Conservation (phyloP, 2,888 invertebrate species). For the Chironomus tentans region DNA sequence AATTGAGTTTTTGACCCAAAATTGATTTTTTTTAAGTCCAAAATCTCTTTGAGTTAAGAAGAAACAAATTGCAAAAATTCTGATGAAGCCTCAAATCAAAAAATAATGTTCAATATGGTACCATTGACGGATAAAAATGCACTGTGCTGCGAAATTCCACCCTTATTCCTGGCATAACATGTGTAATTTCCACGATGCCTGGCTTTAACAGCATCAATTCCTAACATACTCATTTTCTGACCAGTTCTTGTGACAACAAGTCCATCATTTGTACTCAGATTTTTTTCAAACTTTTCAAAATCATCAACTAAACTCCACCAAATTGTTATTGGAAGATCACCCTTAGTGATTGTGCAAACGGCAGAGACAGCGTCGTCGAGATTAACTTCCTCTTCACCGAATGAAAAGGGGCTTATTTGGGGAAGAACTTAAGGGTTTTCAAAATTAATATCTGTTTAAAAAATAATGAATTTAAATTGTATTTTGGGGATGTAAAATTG, state of each 20-base stretch:
- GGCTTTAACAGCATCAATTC: conserved; percentile 52
- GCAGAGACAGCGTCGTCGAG: conserved; percentile 68
- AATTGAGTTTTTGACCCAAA: too few species aligned
- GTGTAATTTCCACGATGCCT: conserved; percentile 53
- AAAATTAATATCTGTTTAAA: too few species aligned
- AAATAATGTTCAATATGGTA: conserved; percentile 31
- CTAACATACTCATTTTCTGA: conserved; percentile 54
- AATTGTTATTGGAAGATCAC: conserved; percentile 68
- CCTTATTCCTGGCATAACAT: conserved; percentile 49
- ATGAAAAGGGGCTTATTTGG: conserved; percentile 66
- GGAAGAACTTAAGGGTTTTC: conserved; percentile 50
- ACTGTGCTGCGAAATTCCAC: conserved; percentile 47
- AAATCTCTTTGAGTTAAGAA: neutral
- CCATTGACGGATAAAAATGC: conserved; percentile 51
- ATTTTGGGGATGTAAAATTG: conserved; percentile 31
- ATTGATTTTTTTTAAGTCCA: too few species aligned
- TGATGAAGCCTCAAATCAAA: neutral
- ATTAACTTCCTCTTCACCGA: conserved; percentile 68
- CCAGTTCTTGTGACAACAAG: conserved; percentile 49
- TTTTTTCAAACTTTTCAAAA: neutral
- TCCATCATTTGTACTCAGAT: conserved; percentile 45
- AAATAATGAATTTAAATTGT: conserved; percentile 28
- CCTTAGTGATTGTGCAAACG: conserved; percentile 66
- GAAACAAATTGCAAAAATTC: neutral
- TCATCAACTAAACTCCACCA: conserved; percentile 64